Conservation (phyloP, 2,113 vertebrate genomes). For the Platysteira castanea region DNA sequence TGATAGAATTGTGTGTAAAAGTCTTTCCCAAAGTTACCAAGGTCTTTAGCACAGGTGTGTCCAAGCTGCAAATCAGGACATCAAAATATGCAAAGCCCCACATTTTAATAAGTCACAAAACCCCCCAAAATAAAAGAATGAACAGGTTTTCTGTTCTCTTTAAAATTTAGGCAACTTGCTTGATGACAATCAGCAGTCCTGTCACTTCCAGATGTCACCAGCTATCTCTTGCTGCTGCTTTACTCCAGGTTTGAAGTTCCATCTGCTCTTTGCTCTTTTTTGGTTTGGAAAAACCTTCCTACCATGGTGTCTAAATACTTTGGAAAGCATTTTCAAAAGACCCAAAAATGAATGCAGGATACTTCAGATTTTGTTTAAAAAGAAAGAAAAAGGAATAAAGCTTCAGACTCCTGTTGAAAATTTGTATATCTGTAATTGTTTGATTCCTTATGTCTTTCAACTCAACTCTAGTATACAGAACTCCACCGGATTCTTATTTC, state of each 20-base stretch:
- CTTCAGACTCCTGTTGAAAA: background rate
- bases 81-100: background rate
- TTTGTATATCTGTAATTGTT: background rate
- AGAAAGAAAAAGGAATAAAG: background rate
- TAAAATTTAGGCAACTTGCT: background rate
- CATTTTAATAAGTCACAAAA: background rate
- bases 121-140: background rate
- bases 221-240: background rate
- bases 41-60: background rate
- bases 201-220: background rate
- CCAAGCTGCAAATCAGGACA: background rate
- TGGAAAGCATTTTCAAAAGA: background rate
- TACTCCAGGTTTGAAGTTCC: background rate
- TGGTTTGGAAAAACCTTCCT: background rate
- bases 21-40: background rate
- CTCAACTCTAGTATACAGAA: background rate
- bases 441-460: background rate
- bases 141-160: background rate
- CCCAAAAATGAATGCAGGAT: background rate
- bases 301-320: background rate
- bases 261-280: background rate
- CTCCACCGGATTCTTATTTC: background rate
- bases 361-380: background rate
- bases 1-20: background rate
- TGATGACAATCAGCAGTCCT: background rate